phyloP scores from a whole-genome alignment of 1,140 invertebrate genomes.

The Procambarus virginalis region DNA sequence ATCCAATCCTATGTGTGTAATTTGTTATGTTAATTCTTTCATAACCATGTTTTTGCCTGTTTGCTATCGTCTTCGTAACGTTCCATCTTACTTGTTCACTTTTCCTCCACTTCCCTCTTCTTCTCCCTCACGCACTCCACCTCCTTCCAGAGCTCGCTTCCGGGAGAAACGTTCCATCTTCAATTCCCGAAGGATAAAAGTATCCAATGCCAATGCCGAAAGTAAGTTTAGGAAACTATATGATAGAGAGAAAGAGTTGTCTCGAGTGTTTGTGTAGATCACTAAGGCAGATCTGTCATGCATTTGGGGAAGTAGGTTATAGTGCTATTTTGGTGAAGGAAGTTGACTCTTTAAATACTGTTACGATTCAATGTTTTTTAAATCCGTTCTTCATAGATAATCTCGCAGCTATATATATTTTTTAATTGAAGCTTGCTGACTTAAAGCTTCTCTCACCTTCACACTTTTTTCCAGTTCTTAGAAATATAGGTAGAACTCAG shows the following conservation, averaged over 20 bases:
- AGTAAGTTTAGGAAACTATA: not conserved
- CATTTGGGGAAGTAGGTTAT: not conserved
- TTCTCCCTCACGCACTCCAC: not conserved
- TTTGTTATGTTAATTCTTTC: no score
- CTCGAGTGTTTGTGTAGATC: not conserved
- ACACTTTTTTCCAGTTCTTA: not conserved
- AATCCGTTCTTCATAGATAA: not conserved
- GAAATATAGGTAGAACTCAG: not conserved
- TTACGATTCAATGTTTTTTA: not conserved
- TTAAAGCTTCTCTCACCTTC: not conserved
- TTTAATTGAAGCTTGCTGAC: not conserved
- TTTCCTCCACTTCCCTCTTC: not conserved
- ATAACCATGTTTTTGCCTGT: no score
- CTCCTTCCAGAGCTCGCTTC: constrained; percentile 55
- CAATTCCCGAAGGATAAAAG: constrained; percentile 48
- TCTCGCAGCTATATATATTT: not conserved
- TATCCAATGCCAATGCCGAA: constrained; percentile 28
- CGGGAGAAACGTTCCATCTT: constrained; percentile 45
- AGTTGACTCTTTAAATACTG: not conserved
- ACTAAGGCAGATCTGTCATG: not conserved
- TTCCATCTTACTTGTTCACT: not conserved
- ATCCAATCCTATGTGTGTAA: no score
- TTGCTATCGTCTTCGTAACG: not conserved
- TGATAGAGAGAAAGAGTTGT: not conserved
- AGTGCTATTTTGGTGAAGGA: no score